Conservation (phyloP, 2,888 invertebrate genomes). For the Gnatocerus cornutus region DNA sequence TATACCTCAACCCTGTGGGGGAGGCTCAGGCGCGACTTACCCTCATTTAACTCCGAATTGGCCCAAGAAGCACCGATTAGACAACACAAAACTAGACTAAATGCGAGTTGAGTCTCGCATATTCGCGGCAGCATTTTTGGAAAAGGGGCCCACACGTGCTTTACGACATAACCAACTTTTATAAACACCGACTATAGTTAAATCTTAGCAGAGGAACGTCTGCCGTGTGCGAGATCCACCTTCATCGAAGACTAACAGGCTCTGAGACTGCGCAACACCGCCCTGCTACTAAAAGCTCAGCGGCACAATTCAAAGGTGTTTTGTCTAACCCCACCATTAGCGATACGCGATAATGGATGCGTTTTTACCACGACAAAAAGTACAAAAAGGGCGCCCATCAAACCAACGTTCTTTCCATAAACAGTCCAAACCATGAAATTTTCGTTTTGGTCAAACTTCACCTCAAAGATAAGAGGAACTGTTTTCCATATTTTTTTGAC, state of each 20-base stretch:
- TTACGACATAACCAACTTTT: conserved; percentile 65
- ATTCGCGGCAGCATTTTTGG: conserved; percentile 62
- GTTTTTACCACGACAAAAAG: background rate
- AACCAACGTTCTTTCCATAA: no score
- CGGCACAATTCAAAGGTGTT: conserved; percentile 56
- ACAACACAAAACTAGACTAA: conserved; percentile 63
- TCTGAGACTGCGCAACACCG: conserved; percentile 61
- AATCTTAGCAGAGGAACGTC: conserved; percentile 62
- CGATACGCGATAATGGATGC: conserved; percentile 18
- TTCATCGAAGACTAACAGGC: conserved; percentile 58
- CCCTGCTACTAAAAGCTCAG: conserved; percentile 57
- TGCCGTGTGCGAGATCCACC: conserved; percentile 58
- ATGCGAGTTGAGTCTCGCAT: conserved; percentile 58
- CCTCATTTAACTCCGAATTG: conserved; percentile 62
- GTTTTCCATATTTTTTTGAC: no score
- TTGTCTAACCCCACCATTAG: conserved; percentile 18
- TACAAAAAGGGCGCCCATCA: no score
- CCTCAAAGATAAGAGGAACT: no score
- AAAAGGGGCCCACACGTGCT: conserved; percentile 61
- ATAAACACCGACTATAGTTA: conserved; percentile 54
- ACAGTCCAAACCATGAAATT: no score
- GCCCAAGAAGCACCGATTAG: conserved; percentile 62
- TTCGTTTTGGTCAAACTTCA: no score
- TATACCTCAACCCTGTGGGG: conserved; percentile 26
- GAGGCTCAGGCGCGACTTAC: conserved; percentile 56